Evolutionary conservation across 2,113 vertebrate species (phyloP).

Genomic region (Aegotheles bennettii): DNA sequence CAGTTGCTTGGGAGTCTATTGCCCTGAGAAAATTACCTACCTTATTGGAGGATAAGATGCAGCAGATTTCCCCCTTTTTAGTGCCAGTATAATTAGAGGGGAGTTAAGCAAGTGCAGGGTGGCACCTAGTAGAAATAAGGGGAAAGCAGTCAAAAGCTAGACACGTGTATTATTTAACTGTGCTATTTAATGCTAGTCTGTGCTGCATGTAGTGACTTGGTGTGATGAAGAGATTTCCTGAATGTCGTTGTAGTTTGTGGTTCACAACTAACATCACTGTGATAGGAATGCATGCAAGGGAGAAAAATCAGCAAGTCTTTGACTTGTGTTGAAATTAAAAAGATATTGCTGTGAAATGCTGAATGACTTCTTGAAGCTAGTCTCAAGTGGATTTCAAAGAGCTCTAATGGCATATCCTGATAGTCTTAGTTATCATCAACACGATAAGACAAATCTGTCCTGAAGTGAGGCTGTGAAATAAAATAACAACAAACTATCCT

Average conservation of each 20-base stretch:
- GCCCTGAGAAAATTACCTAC: neutral
- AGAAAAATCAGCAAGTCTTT: neutral
- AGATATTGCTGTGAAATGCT: neutral
- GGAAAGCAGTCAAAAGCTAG: neutral
- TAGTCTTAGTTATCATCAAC: neutral
- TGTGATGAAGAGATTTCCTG: neutral
- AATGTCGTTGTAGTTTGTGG: neutral
- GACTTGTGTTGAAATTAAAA: neutral
- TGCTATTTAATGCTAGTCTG: neutral
- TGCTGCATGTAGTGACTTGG: neutral
- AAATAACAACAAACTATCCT: neutral
- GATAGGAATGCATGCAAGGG: neutral
- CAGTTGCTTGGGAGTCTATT: neutral
- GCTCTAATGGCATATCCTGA: neutral
- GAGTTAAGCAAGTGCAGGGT: neutral
- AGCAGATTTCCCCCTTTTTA: neutral
- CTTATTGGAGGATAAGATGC: accelerated
- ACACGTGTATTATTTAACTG: neutral
- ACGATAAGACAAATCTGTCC: neutral
- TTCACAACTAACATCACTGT: neutral
- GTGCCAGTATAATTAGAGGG: neutral
- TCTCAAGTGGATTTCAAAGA: neutral
- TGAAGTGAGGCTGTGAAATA: neutral
- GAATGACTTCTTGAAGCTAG: neutral
- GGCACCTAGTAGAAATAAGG: neutral